phyloP scores from a whole-genome alignment of 2,888 invertebrate species.

The Metopia argyrocephala region DNA sequence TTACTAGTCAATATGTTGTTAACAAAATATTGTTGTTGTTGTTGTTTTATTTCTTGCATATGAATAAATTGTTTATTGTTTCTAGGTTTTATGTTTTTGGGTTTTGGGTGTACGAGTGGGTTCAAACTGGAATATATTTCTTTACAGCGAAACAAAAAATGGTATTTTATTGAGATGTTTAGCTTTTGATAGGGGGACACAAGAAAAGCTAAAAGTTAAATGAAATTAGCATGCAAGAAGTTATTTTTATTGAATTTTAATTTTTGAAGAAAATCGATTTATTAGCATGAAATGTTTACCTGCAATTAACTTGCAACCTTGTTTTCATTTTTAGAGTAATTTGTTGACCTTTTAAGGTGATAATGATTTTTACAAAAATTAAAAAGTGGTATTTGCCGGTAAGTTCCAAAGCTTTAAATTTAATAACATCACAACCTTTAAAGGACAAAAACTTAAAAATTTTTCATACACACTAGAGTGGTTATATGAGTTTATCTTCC shows the following conservation, averaged over 20 bases:
- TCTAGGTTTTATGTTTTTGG: not conserved
- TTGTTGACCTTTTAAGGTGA: too few relatives aligned
- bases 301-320: too few relatives aligned
- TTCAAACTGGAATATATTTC: not conserved
- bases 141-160: not conserved
- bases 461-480: too few relatives aligned
- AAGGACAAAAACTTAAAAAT: too few relatives aligned
- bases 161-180: conserved; percentile 56
- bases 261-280: conserved; percentile 41
- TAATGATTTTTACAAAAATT: too few relatives aligned
- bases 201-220: conserved; percentile 50
- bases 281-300: conserved; percentile 32
- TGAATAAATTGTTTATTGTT: not conserved
- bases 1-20: conserved; percentile 46
- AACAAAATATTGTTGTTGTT: conserved; percentile 29
- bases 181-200: conserved; percentile 52
- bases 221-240: conserved; percentile 53
- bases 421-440: too few relatives aligned
- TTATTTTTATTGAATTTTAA: conserved; percentile 57
- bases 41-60: conserved; percentile 5
- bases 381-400: too few relatives aligned
- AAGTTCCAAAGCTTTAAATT: too few relatives aligned
- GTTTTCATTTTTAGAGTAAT: too few relatives aligned
- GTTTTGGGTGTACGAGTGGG: not conserved
- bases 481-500: too few relatives aligned